Evolutionary conservation across 2,797 vertebrate genomes (phyloP).

Genomic region (Falco berigora): DNA sequence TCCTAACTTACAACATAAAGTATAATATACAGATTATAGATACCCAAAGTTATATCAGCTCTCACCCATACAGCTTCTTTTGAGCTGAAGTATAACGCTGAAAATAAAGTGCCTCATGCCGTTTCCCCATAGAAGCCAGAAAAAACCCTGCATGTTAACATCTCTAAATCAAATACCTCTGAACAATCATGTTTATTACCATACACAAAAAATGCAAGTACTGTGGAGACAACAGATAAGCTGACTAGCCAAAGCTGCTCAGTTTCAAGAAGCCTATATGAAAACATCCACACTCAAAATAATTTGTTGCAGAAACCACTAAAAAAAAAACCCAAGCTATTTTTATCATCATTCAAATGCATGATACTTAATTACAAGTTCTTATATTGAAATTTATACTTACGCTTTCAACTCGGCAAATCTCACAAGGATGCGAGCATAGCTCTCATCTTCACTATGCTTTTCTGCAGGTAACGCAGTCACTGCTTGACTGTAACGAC

Average conservation of each 20-base stretch:
- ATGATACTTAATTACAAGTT: neutral
- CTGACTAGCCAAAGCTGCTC: neutral
- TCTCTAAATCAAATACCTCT: neutral
- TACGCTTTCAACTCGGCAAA: conserved; percentile 93
- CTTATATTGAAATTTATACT: conserved; percentile 55
- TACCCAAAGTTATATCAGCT: neutral
- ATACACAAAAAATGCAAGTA: neutral
- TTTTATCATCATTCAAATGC: neutral
- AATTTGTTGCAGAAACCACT: neutral
- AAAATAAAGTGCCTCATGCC: neutral
- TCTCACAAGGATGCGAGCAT: conserved; percentile 88
- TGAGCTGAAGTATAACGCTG: neutral
- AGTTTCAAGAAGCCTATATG: neutral
- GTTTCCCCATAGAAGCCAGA: neutral
- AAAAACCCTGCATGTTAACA: neutral
- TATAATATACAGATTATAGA: neutral
- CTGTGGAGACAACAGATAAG: neutral
- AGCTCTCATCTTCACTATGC: conserved; percentile 86
- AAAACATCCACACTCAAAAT: neutral
- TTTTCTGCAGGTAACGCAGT: conserved; percentile 83
- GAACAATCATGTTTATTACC: neutral
- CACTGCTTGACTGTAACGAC: conserved; percentile 86
- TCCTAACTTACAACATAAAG: neutral
- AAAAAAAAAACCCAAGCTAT: neutral
- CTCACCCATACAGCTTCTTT: neutral